A percentile compares a stretch with the other conserved stretches of the same genome.
Evolutionary conservation across 2,797 vertebrate species (phyloP).

Genomic region (Fundulus diaphanus): DNA sequence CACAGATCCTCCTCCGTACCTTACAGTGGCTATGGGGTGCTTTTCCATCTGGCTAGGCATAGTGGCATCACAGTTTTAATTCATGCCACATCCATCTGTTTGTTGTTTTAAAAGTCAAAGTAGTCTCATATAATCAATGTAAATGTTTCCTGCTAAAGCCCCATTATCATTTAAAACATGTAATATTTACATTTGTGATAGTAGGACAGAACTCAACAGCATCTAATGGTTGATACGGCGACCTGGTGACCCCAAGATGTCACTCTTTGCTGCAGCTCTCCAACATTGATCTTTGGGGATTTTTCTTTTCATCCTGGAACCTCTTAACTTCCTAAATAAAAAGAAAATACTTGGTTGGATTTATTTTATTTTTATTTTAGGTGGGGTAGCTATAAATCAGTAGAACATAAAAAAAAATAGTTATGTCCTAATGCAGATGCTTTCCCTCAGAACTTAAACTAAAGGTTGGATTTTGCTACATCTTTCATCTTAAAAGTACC

Average conservation of each 20-base stretch:
- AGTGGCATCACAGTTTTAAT: too few species aligned
- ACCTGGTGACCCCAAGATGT: neutral
- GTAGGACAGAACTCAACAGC: neutral
- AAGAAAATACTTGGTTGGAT: neutral
- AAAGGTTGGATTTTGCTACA: neutral
- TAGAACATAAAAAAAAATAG: neutral
- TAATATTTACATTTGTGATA: neutral
- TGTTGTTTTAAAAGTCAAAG: neutral
- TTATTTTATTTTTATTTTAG: neutral
- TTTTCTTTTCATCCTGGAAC: neutral
- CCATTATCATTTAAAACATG: neutral
- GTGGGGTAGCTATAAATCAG: neutral
- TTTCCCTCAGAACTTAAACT: neutral
- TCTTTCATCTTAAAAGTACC: neutral
- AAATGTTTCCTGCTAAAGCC: neutral
- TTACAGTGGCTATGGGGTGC: neutral
- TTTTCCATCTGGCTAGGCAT: neutral
- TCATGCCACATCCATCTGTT: too few species aligned
- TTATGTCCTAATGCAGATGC: neutral
- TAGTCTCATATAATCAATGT: neutral
- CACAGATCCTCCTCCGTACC: too few species aligned
- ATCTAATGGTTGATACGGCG: neutral
- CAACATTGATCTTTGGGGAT: too few species aligned
- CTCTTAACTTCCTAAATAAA: neutral
- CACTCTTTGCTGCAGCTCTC: neutral